These are phyloP conservation scores for Tineola bisselliella DNA, from an alignment of 2,888 invertebrate genomes.

Conservation along the genomic window DNA sequence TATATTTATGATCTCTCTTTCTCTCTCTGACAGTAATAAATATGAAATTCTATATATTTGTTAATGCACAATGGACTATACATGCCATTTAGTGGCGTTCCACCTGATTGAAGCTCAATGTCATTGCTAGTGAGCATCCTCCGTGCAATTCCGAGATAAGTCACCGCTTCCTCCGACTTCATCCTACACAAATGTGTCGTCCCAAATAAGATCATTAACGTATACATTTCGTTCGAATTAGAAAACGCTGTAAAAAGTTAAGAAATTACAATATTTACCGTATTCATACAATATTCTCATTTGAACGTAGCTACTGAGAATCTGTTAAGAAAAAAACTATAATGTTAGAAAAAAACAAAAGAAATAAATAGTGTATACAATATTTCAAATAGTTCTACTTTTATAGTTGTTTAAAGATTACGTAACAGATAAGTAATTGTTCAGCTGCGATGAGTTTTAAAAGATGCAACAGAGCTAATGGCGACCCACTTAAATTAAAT, in stretches of 20 bases:
- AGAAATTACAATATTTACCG: too few relatives aligned
- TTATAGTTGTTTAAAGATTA: not conserved
- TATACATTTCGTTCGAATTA: too few relatives aligned
- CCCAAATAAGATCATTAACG: not conserved
- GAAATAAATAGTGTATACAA: too few relatives aligned
- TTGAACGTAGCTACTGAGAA: too few relatives aligned
- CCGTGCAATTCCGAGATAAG: conserved; percentile 56
- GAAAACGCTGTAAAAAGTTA: too few relatives aligned
- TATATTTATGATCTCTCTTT: too few relatives aligned
- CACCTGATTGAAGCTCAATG: conserved; percentile 60
- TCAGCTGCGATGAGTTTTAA: conserved; percentile 4
- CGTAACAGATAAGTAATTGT: not conserved
- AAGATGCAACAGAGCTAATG: not conserved
- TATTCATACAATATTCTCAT: too few relatives aligned
- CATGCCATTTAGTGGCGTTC: conserved; percentile 27
- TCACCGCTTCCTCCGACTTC: conserved; percentile 44
- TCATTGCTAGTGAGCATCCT: conserved; percentile 50
- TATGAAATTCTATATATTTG: not conserved
- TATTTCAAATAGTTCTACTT: too few relatives aligned
- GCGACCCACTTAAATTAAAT: not conserved
- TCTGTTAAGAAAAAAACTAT: too few relatives aligned
- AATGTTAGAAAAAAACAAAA: too few relatives aligned
- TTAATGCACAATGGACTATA: not conserved
- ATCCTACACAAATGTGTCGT: conserved; percentile 16
- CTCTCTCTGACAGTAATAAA: too few relatives aligned